A percentile compares a stretch with the other conserved stretches of the same genome.
Evolutionary conservation across 2,888 invertebrate species (phyloP).

Genomic region (Ophion ventricosus): DNA sequence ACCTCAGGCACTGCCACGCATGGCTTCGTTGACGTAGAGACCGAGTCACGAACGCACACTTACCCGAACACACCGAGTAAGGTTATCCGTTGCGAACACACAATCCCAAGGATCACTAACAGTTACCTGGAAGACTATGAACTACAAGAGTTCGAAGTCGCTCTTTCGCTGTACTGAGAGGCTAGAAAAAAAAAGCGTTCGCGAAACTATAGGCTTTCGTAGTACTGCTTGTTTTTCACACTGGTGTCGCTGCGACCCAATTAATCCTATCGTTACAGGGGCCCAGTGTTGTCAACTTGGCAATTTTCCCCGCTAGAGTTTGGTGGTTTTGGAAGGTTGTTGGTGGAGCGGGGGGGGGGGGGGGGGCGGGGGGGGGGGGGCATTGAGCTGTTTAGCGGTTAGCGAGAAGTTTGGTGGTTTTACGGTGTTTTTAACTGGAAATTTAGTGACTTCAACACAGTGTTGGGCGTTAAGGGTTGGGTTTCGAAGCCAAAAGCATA

Average conservation of each 20-base stretch:
- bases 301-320: no score
- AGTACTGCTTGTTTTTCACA: neutral
- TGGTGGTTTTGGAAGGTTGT: no score
- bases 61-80: neutral
- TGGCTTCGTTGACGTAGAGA: slow-evolving; percentile 47
- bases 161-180: neutral
- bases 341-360: no score
- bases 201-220: neutral
- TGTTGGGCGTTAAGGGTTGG: no score
- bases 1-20: slow-evolving; percentile 47
- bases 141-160: neutral
- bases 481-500: no score
- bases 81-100: slow-evolving; percentile 12
- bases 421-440: no score
- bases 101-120: slow-evolving; percentile 4
- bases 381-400: no score
- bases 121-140: neutral
- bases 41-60: slow-evolving; percentile 20
- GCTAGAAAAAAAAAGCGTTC: neutral
- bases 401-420: no score
- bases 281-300: no score
- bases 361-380: no score
- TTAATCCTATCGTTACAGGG: no score
- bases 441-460: no score
- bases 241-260: neutral